Base-by-base conservation (phyloP, 1,140 invertebrate genomes). In the Trachelipus rathkii region DNA sequence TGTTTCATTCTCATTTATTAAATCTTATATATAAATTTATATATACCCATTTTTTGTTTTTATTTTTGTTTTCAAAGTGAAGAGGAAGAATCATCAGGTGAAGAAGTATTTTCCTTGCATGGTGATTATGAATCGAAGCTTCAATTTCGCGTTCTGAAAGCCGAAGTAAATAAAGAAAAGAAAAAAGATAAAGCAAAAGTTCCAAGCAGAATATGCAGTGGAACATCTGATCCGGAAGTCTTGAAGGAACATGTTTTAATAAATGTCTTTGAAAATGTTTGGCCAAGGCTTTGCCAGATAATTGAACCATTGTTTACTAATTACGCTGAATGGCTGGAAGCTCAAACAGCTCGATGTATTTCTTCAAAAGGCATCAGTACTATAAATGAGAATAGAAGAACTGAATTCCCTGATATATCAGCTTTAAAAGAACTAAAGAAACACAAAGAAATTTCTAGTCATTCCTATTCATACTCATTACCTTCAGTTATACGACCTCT, bases 191-290 rank as follows among this genome's bases (percentile, higher is more conserved):
- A 60, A 19, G 19, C 11, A 19, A 15, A 13, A 4, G 11, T 19
- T 60, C 50, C 50, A 19, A 60, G 50, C 8, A 13, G 60, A 43
- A 67, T 75, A 44, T 75, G 73, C 53, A 75, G 73, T 44, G 60
- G 73, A 0, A 68, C 73, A 7, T 44, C 66, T 21, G 73, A 75
- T 66, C 73, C 73, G 21, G 73, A 43, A 10, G 24, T 75, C n/a
- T 67, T 75, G 50, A 75, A 68, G 43, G 73, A 75, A 33, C 73
- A 75, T 33, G 66, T 75, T n/a, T 53, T 75, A 24, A 43, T 75
- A 10, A 75, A 44, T 46, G 11, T 75, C 33, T 75, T 75, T 75
- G 73, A 75, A 46, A 66, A 67, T 67, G 23, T 79, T 79, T 82
- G 71, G 78, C 81, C 81, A 77, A 19, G 11, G 11, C 11, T 60